Base-by-base conservation (phyloP, 2,113 vertebrate species). In the Gallinago paraguaiae region DNA sequence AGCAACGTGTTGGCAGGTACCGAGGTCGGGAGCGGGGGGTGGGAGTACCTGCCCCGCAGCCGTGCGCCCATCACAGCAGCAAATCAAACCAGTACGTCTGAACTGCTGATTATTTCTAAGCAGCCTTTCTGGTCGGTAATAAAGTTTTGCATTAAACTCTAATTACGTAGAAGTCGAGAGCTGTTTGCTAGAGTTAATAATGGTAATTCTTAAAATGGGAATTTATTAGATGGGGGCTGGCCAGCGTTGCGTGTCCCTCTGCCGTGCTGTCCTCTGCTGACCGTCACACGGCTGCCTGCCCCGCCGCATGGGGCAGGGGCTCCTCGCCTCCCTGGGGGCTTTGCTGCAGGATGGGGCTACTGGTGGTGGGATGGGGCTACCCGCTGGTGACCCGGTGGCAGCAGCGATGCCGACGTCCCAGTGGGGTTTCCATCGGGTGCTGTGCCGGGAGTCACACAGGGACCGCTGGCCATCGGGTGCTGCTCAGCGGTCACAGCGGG, bases 311-410 rank as follows among this genome's bases (percentile, higher is more conserved):
- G 45, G 48, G 6, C n/a, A 41, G 41, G 20, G 18, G 3, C 7
- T 53, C 33, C 22, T 17, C 0, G 0, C 33, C 35, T 17, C 30
- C 25, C 5, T 0, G 1, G 28, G 6, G 51, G 4, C 46, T n/a
- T 28, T 20, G 24, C 35, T 53, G 43, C 30, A n/a, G 1, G 8
- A 1, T 19, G 9, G 15, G 16, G 9, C 13, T 46, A 46, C 46
- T 46, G 46, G 46, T 46, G 46, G 46, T 10, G 20, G 46, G 46
- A 46, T 20, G 19, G 46, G 46, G 46, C 19, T 46, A 22, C 46
- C 27, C 25, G 22, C 2, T 3, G 46, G 45, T 61, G 71, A 25
- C 7, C 31, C 75, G 69, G 14, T 35, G 69, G 64, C 64, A 27
- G 75, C 0, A 30, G 75, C 0, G 6, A 10, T 23, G 6, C 30